Evolutionary conservation across 2,113 vertebrate species (phyloP), one percentile per base, ranked within the genome.

Genomic region (Megaptera novaeangliae): DNA sequence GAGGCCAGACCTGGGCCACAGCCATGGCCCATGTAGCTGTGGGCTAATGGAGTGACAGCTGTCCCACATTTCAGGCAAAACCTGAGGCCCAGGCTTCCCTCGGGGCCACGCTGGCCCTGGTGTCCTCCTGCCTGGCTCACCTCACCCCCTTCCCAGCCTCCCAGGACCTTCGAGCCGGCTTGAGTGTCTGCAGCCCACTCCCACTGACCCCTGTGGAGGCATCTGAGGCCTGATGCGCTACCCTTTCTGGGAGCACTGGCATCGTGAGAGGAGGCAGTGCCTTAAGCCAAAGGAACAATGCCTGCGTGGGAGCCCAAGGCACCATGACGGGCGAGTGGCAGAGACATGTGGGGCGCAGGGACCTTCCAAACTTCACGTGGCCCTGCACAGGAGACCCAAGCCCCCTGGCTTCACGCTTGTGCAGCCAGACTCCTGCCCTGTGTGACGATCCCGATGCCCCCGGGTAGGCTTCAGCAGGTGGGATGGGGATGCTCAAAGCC

Each of bases 51-150:
- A 27, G 23, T 29, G 23, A 21, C 23, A 49, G 34, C 41, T 2
- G 21, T 31, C 44, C 75, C 61, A 64, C 20, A 57, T 27, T 29
- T 77, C 61, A 66, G 39, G 36, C 31, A 21, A 72, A 78, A 39
- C 17, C 29, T 57, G 71, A 85, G 64, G 46, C 46, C 64, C 29
- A 78, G 83, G 57, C 36, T 57, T 80, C 63, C 46, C 39, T 27
- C 4, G 7, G n/a, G 78, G 21, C 44, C 11, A 39, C 0, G 10
- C 13, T 34, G 17, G 20, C 3, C 0, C 59, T 72, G 21, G 10
- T 13, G 41, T 55, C 46, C 55, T 39, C 10, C 49, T 14, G 2
- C 64, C 39, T 25, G 41, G 18, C 55, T 14, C 49, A 14, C 55
- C 29, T 39, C 49, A 21, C 8, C 13, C 11, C 8, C 57, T 69